Percentiles rank a stretch among this genome's conserved stretches.
These are phyloP conservation scores for Microhierax caerulescens DNA, from an alignment of 2,797 vertebrate species.

Conservation along the genomic window DNA sequence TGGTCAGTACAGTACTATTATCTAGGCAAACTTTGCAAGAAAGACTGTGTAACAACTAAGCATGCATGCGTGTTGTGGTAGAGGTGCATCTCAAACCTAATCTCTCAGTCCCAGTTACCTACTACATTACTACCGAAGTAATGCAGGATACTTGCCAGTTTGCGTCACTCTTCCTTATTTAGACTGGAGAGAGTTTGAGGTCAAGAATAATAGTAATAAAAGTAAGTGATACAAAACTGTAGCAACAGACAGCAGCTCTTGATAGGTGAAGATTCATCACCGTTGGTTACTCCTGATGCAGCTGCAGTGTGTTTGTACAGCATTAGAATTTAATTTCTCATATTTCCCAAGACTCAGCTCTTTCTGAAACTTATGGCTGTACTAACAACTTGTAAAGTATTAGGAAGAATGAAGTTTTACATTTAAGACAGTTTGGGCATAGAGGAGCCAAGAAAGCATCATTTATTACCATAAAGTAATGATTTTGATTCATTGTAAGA, in stretches of 20 bases:
- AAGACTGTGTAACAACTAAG: background rate
- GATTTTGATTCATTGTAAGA: background rate
- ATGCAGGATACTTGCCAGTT: background rate
- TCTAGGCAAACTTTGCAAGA: background rate
- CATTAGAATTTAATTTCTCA: background rate
- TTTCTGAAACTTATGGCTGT: background rate
- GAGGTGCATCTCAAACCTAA: background rate
- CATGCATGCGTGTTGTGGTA: fast-evolving
- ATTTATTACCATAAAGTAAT: background rate
- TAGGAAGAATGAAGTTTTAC: background rate
- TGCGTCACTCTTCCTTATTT: background rate
- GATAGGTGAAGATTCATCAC: background rate
- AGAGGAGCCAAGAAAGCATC: background rate
- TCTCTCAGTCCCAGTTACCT: background rate
- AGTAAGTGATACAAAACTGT: background rate
- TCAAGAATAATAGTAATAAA: background rate
- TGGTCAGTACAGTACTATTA: background rate
- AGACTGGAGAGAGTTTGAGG: background rate
- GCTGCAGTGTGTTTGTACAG: background rate
- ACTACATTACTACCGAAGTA: background rate
- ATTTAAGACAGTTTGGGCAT: background rate
- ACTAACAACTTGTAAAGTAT: background rate
- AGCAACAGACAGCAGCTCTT: background rate
- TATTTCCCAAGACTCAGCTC: background rate
- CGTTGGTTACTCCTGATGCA: fast-evolving